phyloP scores from a whole-genome alignment of 2,888 invertebrate species.

The Gandaritis pyraliata region DNA sequence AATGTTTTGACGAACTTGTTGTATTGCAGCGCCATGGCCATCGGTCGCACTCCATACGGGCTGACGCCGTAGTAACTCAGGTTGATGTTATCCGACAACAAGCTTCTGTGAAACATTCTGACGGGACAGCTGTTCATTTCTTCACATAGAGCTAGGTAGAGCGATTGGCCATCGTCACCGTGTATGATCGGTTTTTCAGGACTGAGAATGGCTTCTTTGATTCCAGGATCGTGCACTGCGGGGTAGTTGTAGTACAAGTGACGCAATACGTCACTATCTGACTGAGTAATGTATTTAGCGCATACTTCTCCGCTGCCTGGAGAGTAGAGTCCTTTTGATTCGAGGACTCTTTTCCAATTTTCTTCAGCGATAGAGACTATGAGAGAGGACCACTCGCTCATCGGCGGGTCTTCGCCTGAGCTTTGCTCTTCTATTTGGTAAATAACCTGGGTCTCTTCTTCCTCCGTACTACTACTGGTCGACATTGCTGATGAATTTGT shows the following conservation, averaged over 20 bases:
- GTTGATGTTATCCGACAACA: slow-evolving; percentile 50
- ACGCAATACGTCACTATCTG: slow-evolving; percentile 49
- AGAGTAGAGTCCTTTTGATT: slow-evolving; percentile 45
- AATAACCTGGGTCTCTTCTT: slow-evolving; percentile 19
- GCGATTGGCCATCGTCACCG: slow-evolving; percentile 52
- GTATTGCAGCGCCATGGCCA: slow-evolving; percentile 53
- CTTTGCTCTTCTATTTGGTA: slow-evolving; percentile 30
- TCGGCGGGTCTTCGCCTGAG: slow-evolving; percentile 48
- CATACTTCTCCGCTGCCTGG: slow-evolving; percentile 57
- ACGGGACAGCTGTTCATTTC: slow-evolving; percentile 54
- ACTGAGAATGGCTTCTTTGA: slow-evolving; percentile 47
- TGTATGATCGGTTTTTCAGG: slow-evolving; percentile 45
- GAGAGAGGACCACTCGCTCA: slow-evolving; percentile 57
- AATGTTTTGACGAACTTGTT: slow-evolving; percentile 52
- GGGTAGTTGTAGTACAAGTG: slow-evolving; percentile 56
- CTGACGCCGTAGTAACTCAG: slow-evolving; percentile 55
- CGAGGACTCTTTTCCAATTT: slow-evolving; percentile 45
- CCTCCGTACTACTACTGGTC: slow-evolving; percentile 16
- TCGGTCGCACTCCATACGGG: slow-evolving; percentile 51
- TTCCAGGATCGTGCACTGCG: slow-evolving; percentile 56
- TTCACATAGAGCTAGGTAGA: slow-evolving; percentile 53
- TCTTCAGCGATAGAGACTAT: slow-evolving; percentile 36
- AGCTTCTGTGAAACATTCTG: slow-evolving; percentile 49
- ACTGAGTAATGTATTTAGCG: slow-evolving; percentile 47
- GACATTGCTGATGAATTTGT: slow-evolving; percentile 29